phyloP scores from a whole-genome alignment of 2,797 vertebrate genomes.

The Darevskia mixta region DNA sequence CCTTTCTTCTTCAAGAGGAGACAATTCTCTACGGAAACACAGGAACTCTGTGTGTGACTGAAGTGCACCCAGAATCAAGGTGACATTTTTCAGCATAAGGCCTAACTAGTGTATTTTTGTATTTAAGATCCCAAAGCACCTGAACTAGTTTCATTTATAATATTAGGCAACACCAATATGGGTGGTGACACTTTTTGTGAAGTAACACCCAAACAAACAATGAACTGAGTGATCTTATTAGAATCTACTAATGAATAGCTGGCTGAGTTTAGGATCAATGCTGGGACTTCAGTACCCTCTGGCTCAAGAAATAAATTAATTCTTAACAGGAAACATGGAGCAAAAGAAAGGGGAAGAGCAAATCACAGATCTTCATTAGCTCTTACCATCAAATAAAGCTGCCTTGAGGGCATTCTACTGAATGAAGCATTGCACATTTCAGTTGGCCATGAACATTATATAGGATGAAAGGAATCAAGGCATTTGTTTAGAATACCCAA shows the following conservation, averaged over 20 bases:
- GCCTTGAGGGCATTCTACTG: conserved; percentile 5
- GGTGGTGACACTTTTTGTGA: neutral
- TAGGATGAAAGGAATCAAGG: conserved; percentile 7
- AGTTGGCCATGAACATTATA: neutral
- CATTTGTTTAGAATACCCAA: neutral
- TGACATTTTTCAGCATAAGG: neutral
- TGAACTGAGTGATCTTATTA: conserved; percentile 5
- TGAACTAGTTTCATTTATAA: neutral
- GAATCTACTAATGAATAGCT: conserved; percentile 31
- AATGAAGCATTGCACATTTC: neutral
- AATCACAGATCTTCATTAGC: conserved; percentile 2
- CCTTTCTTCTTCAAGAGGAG: neutral
- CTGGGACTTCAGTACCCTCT: neutral
- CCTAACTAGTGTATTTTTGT: neutral
- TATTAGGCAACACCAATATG: neutral
- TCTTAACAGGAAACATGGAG: neutral
- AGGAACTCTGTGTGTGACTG: neutral
- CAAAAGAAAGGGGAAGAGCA: neutral
- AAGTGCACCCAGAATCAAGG: neutral
- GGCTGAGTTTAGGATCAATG: conserved; percentile 30
- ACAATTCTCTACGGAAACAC: neutral
- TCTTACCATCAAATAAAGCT: conserved; percentile 4
- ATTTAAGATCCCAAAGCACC: neutral
- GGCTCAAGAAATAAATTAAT: conserved; percentile 36
- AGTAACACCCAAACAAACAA: neutral